These are phyloP conservation scores for Xestoiulus laeticollis DNA, from an alignment of 2,888 invertebrate genomes.

Conservation along the genomic window DNA sequence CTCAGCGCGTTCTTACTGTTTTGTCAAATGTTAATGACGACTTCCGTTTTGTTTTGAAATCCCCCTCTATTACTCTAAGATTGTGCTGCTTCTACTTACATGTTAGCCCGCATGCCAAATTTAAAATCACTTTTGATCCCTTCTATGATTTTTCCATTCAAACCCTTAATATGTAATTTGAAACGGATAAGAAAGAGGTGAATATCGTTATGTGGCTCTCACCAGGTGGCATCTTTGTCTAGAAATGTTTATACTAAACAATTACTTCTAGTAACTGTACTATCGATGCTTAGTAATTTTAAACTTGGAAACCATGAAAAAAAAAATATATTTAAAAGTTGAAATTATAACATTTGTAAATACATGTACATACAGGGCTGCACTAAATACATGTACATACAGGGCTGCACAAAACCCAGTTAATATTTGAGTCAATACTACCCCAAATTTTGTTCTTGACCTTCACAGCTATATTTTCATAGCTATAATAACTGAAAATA, in stretches of 20 bases:
- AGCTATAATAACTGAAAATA: too few relatives aligned
- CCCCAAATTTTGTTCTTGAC: too few relatives aligned
- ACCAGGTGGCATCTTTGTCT: not conserved
- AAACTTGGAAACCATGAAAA: too few relatives aligned
- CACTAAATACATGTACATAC: too few relatives aligned
- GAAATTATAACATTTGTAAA: too few relatives aligned
- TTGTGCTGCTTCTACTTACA: not conserved
- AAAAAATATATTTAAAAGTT: too few relatives aligned
- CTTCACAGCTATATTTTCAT: too few relatives aligned
- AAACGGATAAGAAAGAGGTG: not conserved
- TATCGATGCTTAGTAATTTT: too few relatives aligned
- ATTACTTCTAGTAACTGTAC: too few relatives aligned
- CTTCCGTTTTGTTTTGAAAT: slow-evolving; percentile 29
- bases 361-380: too few relatives aligned
- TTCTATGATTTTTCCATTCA: slow-evolving; percentile 13
- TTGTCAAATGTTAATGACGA: slow-evolving; percentile 7
- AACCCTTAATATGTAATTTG: slow-evolving; percentile 14
- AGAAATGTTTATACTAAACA: not conserved
- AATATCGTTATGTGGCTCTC: not conserved
- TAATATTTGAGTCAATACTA: too few relatives aligned
- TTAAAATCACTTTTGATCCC: slow-evolving; percentile 28
- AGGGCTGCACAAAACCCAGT: too few relatives aligned
- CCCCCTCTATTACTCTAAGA: not conserved
- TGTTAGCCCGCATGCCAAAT: not conserved
- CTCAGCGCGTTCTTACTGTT: not conserved